phyloP scores from a whole-genome alignment of 2,113 vertebrate species.

The Aplodontia rufa region DNA sequence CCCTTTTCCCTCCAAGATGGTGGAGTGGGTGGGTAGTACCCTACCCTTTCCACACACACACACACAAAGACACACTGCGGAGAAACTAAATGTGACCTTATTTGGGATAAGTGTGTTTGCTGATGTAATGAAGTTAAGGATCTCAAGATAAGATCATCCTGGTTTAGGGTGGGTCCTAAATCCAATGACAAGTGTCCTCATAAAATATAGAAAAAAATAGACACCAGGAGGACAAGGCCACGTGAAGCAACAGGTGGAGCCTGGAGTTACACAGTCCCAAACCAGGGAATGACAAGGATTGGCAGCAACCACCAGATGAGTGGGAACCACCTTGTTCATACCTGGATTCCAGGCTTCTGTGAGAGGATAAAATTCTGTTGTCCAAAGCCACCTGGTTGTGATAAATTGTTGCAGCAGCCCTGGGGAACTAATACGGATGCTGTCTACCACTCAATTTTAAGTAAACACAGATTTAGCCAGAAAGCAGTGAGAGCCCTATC shows the following conservation, averaged over 20 bases:
- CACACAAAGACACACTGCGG: not conserved
- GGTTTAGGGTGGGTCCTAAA: not conserved
- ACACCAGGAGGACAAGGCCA: not conserved
- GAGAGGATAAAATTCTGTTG: not conserved
- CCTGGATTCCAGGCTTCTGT: not conserved
- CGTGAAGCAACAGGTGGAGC: not conserved
- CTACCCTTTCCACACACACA: not conserved
- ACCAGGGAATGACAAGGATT: not conserved
- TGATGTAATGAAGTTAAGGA: slow-evolving; percentile 20
- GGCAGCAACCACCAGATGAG: not conserved
- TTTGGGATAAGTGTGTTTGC: slow-evolving; percentile 17
- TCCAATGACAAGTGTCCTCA: not conserved
- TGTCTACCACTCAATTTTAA: slow-evolving; percentile 14
- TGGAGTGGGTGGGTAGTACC: not conserved
- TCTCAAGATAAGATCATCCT: slow-evolving; percentile 11
- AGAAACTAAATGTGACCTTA: not conserved
- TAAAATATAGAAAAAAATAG: not conserved
- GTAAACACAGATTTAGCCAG: not conserved
- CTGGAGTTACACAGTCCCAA: not conserved
- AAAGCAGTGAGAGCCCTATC: not conserved
- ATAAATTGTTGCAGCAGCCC: not conserved
- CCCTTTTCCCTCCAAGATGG: not conserved
- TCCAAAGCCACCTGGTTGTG: not conserved
- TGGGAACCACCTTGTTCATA: not conserved
- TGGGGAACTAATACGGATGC: not conserved